These are phyloP conservation scores for Semaprochilodus insignis DNA, from an alignment of 2,797 vertebrate genomes.

Conservation along the genomic window DNA sequence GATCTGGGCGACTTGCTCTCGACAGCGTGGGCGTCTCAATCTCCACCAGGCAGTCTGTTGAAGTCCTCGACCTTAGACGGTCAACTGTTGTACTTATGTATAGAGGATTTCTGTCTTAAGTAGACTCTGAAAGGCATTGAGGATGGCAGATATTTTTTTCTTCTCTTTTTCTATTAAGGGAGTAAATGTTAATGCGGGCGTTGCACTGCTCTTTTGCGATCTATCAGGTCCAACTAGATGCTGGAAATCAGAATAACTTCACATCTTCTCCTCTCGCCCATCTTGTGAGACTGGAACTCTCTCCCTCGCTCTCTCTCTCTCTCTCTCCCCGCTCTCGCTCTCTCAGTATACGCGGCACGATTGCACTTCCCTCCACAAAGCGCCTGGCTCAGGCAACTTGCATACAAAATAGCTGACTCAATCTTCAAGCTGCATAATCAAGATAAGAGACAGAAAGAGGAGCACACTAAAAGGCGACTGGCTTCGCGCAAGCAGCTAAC, in stretches of 20 bases:
- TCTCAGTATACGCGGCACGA: slow-evolving; percentile 83
- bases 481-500: slow-evolving; percentile 70
- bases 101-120: slow-evolving; percentile 35
- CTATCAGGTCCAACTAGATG: slow-evolving; percentile 69
- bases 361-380: slow-evolving; percentile 75
- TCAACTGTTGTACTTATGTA: slow-evolving; percentile 21
- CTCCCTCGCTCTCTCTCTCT: slow-evolving; percentile 70
- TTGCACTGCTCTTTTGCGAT: slow-evolving; percentile 56
- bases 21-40: slow-evolving; percentile 6
- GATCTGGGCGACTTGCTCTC: slow-evolving; percentile 6
- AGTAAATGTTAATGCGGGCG: slow-evolving; percentile 22
- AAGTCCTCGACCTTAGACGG: slow-evolving; percentile 32
- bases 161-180: background rate
- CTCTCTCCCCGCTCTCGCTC: slow-evolving; percentile 75
- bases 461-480: slow-evolving; percentile 68
- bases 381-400: slow-evolving; percentile 83
- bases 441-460: slow-evolving; percentile 81
- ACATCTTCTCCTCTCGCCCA: slow-evolving; percentile 67
- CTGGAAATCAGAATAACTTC: slow-evolving; percentile 70
- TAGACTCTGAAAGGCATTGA: slow-evolving; percentile 1
- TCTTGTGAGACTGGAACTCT: slow-evolving; percentile 75
- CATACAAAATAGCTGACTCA: slow-evolving; percentile 91
- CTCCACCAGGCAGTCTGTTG: slow-evolving; percentile 13
- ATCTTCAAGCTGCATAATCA: slow-evolving; percentile 89
- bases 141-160: background rate